A percentile compares a stretch with the other conserved stretches of the same genome.
These are phyloP conservation scores for Anabas testudineus DNA, from an alignment of 2,797 vertebrate species.

Conservation along the genomic window DNA sequence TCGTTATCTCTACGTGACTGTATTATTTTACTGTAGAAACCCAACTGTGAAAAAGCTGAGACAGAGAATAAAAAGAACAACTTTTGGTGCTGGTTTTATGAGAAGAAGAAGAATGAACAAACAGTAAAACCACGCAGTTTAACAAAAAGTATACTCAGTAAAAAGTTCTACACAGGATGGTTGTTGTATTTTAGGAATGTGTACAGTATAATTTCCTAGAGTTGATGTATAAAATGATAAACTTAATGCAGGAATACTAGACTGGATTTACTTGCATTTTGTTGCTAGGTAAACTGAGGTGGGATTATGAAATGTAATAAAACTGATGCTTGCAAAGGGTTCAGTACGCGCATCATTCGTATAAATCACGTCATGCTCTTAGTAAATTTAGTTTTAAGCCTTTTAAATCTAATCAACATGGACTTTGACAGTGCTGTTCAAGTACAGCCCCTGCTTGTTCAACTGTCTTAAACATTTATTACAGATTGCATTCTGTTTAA, in stretches of 20 bases:
- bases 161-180: conserved; percentile 15
- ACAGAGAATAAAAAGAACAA: conserved; percentile 27
- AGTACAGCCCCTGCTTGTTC: no score
- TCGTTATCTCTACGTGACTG: conserved; percentile 49
- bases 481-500: no score
- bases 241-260: background rate
- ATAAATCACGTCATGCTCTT: no score
- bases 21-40: conserved; percentile 59
- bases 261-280: background rate
- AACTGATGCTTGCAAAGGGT: no score
- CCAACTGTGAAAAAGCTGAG: conserved; percentile 35
- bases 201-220: background rate
- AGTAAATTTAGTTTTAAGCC: no score
- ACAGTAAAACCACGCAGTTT: conserved; percentile 52
- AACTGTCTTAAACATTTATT: no score
- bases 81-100: conserved; percentile 42
- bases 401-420: no score
- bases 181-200: background rate
- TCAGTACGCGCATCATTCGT: no score
- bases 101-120: conserved; percentile 35
- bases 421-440: no score
- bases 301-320: background rate
- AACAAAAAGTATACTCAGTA: conserved; percentile 40
- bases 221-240: background rate
- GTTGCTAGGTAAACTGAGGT: background rate